Evolutionary conservation across 2,888 invertebrate genomes (phyloP).

Genomic region (Caradrina kadenii): DNA sequence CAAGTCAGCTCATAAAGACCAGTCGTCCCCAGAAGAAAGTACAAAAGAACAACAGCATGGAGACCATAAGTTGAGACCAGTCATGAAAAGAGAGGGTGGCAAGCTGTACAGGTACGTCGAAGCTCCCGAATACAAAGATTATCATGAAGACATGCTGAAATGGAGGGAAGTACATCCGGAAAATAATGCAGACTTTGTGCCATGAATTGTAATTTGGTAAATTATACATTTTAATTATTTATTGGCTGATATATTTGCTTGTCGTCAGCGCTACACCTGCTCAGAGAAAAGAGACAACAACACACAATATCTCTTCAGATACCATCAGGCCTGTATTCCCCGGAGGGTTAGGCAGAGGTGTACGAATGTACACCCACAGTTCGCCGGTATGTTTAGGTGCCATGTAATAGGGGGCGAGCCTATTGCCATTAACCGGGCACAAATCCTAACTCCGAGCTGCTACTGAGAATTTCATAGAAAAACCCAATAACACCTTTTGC

Average conservation of each 20-base stretch:
- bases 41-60: neutral
- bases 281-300: no score
- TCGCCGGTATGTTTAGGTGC: no score
- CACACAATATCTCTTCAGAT: no score
- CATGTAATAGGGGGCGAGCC: no score
- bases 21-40: neutral
- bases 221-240: neutral
- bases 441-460: no score
- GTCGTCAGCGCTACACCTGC: neutral
- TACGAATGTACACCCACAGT: no score
- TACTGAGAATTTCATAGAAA: no score
- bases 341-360: no score
- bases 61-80: slow-evolving; percentile 2
- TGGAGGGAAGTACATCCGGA: slow-evolving; percentile 41
- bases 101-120: slow-evolving; percentile 60
- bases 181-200: slow-evolving; percentile 22
- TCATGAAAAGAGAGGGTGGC: slow-evolving; percentile 60
- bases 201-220: neutral
- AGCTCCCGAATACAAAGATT: slow-evolving; percentile 72
- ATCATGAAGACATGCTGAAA: slow-evolving; percentile 61
- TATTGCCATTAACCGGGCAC: no score
- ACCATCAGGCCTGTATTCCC: no score
- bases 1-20: neutral
- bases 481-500: no score
- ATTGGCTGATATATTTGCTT: neutral